Evolutionary conservation across 1,140 invertebrate species (phyloP).

Genomic region (Homalodisca vitripennis): DNA sequence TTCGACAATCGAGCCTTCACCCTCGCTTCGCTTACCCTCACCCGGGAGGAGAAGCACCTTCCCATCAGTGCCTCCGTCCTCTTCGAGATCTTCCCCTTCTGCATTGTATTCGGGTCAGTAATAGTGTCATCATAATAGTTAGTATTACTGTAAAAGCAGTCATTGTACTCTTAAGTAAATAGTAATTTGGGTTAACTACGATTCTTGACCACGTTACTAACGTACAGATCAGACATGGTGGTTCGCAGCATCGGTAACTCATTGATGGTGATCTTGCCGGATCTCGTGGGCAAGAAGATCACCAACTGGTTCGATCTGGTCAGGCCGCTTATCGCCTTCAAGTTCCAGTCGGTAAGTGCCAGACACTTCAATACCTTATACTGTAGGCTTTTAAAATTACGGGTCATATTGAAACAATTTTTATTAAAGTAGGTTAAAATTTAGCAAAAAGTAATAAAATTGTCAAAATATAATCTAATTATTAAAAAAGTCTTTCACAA

Average conservation of each 20-base stretch:
- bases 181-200: too few relatives aligned
- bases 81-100: conserved; percentile 98
- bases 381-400: not conserved
- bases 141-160: too few relatives aligned
- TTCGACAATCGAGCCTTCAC: conserved; percentile 93
- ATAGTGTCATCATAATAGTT: too few relatives aligned
- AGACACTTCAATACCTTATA: not conserved
- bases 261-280: conserved; percentile 85
- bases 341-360: conserved; percentile 86
- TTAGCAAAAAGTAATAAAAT: not conserved
- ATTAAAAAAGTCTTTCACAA: too few relatives aligned
- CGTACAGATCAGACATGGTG: conserved; percentile 84
- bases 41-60: conserved; percentile 80
- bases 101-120: conserved; percentile 87
- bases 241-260: conserved; percentile 89
- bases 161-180: too few relatives aligned
- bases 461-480: too few relatives aligned
- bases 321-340: conserved; percentile 89
- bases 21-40: conserved; percentile 74
- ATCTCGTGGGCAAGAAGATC: conserved; percentile 84
- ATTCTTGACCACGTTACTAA: too few relatives aligned
- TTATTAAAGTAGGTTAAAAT: not conserved
- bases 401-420: not conserved
- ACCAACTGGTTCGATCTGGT: conserved; percentile 88
- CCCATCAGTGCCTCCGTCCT: conserved; percentile 84